phyloP scores from a whole-genome alignment of 2,113 vertebrate genomes.

The Rynchops niger region DNA sequence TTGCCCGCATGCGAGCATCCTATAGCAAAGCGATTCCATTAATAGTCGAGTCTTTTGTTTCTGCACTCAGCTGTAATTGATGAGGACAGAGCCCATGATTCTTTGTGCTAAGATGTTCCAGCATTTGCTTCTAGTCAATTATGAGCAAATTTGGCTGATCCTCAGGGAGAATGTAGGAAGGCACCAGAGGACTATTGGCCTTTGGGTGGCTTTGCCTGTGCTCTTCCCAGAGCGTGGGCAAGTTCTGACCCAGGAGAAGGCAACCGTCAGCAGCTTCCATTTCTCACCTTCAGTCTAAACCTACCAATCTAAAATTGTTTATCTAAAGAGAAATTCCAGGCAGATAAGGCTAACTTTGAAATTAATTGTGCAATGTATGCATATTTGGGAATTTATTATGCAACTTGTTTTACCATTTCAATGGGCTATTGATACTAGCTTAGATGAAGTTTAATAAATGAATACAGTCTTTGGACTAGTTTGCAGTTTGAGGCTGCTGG shows the following conservation, averaged over 20 bases:
- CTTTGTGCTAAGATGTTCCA: not conserved
- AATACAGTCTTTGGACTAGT: slow-evolving; percentile 21
- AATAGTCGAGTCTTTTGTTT: not conserved
- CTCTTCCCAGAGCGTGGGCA: not conserved
- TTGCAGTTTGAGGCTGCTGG: slow-evolving; percentile 29
- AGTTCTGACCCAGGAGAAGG: not conserved
- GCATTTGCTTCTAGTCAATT: not conserved
- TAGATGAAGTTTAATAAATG: slow-evolving; percentile 19
- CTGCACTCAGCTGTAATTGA: not conserved
- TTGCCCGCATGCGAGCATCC: rapidly evolving
- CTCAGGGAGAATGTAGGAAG: not conserved
- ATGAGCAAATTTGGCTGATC: not conserved
- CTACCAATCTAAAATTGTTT: not conserved
- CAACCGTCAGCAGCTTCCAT: not conserved
- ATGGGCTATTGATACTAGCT: not conserved
- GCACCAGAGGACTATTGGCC: not conserved
- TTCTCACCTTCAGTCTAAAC: not conserved
- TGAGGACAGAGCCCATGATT: not conserved
- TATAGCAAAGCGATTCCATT: not conserved
- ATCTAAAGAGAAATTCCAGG: not conserved
- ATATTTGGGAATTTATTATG: not conserved
- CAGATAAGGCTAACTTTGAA: not conserved
- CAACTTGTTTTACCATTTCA: not conserved
- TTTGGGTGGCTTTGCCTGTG: not conserved
- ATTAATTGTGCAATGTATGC: not conserved